A percentile compares a stretch with the other conserved stretches of the same genome.
phyloP scores from a whole-genome alignment of 2,797 vertebrate genomes.

The Pangasius macronema region DNA sequence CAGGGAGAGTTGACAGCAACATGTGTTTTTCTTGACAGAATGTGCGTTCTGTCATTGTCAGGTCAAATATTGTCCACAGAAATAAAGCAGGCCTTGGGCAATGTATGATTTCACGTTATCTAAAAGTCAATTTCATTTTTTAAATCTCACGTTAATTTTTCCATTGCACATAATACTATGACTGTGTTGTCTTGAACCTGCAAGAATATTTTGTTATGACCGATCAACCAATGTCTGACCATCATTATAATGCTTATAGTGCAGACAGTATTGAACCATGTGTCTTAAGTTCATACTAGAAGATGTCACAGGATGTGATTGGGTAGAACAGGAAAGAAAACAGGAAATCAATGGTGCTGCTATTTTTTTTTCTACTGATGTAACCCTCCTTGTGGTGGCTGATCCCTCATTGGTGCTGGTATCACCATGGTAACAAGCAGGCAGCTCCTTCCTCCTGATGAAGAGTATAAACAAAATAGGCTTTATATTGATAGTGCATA shows the following conservation, averaged over 20 bases:
- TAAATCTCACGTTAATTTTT: neutral
- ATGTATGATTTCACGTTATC: neutral
- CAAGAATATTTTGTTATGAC: neutral
- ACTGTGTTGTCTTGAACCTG: neutral
- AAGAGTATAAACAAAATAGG: neutral
- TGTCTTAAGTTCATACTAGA: constrained; percentile 42
- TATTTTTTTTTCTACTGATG: constrained; percentile 41
- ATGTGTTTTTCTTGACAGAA: neutral
- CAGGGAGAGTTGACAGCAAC: constrained; percentile 18
- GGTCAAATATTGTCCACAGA: neutral
- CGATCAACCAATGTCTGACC: neutral
- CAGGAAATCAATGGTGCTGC: constrained; percentile 60
- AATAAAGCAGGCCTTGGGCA: neutral
- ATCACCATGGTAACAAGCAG: constrained; percentile 49
- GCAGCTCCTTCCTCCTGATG: constrained; percentile 31
- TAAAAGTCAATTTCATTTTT: neutral
- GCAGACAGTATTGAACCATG: constrained; percentile 16
- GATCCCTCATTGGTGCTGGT: constrained; percentile 50
- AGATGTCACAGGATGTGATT: constrained; percentile 59
- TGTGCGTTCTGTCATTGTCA: neutral
- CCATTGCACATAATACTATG: neutral
- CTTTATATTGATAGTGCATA: neutral
- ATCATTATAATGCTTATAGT: neutral
- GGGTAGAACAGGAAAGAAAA: constrained; percentile 62
- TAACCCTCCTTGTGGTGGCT: constrained; percentile 46